Evolutionary conservation across 2,888 invertebrate genomes (phyloP).

Genomic region (Drosophila ezoana): DNA sequence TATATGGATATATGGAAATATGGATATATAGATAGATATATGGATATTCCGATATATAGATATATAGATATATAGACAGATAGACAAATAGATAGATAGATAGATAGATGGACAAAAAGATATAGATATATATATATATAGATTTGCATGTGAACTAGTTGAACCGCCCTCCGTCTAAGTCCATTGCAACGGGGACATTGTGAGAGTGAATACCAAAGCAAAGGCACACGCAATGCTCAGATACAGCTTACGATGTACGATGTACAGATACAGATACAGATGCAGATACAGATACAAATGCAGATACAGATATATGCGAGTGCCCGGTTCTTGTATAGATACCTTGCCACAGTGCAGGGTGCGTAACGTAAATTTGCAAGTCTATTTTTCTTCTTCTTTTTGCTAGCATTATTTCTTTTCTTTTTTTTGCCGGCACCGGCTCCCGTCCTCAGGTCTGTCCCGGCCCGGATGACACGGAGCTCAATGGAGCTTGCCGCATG

Average conservation of each 20-base stretch:
- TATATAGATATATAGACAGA: no score
- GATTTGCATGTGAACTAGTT: conserved; percentile 1
- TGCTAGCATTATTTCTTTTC: not conserved
- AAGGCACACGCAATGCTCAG: conserved; percentile 23
- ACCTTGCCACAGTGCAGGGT: conserved; percentile 49
- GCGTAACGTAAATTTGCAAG: conserved; percentile 67
- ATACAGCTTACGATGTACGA: no score
- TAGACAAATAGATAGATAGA: no score
- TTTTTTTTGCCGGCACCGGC: conserved; percentile 59
- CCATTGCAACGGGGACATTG: conserved; percentile 18
- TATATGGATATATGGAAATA: no score
- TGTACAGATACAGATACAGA: conserved; percentile 13
- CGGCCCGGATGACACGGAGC: conserved; percentile 4
- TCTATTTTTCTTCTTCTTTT: conserved; percentile 8
- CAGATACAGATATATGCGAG: conserved; percentile 18
- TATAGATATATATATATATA: no score
- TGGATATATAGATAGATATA: no score
- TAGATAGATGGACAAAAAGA: no score
- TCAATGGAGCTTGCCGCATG: conserved; percentile 61
- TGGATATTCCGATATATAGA: no score
- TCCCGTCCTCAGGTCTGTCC: conserved; percentile 14
- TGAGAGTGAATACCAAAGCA: conserved; percentile 21
- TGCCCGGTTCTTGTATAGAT: conserved; percentile 1
- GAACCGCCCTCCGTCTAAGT: conserved; percentile 26
- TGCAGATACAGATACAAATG: conserved; percentile 7